These are phyloP conservation scores for Synanthedon myopaeformis DNA, from an alignment of 2,888 invertebrate species.

Conservation along the genomic window DNA sequence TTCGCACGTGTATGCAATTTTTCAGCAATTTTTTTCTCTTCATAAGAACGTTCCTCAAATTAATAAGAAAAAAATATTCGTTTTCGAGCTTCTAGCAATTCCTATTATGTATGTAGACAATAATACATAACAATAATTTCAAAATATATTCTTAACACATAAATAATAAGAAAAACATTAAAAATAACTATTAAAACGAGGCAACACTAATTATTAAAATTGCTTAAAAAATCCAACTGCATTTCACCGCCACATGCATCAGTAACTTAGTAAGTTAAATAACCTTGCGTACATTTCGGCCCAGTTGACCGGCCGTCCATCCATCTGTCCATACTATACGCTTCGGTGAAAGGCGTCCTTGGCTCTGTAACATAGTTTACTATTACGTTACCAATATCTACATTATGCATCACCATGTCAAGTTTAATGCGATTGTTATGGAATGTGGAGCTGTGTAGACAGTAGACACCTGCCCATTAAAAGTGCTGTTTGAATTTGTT, in stretches of 20 bases:
- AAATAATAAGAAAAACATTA: no score
- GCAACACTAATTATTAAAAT: no score
- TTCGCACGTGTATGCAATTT: no score
- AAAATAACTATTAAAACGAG: no score
- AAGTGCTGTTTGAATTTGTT: background rate
- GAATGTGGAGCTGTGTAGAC: background rate
- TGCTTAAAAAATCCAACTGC: background rate
- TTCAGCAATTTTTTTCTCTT: no score
- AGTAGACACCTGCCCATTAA: background rate
- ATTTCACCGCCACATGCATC: background rate
- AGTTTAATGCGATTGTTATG: slow-evolving; percentile 12
- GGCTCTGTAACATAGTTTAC: slow-evolving; percentile 14
- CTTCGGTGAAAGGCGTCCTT: slow-evolving; percentile 30
- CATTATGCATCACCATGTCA: slow-evolving; percentile 10
- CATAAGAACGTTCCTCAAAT: no score
- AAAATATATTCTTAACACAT: no score
- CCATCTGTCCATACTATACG: no score
- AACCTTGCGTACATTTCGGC: slow-evolving; percentile 5
- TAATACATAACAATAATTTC: no score
- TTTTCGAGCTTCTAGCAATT: no score
- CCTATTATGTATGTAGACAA: no score
- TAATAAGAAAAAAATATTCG: no score
- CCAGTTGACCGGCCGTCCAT: slow-evolving; percentile 9
- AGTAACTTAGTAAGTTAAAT: background rate
- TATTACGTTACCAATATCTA: slow-evolving; percentile 8